Conservation (phyloP, 2,888 invertebrate genomes). For the Acanthosepion pharaonis region DNA sequence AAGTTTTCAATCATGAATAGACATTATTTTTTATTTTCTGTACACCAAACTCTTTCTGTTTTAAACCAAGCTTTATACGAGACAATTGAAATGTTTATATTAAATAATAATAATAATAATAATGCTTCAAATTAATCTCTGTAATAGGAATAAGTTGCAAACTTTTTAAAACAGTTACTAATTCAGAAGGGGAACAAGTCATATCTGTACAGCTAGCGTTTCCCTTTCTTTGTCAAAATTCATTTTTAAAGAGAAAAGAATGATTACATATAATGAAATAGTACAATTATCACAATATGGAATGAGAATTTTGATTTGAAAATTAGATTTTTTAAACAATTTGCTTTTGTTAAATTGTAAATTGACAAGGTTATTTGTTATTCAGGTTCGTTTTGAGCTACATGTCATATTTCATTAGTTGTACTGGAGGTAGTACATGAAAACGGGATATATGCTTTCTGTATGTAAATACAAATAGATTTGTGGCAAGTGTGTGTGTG, state of each 20-base stretch:
- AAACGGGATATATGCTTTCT: background rate
- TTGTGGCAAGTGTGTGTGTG: background rate
- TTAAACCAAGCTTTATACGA: background rate
- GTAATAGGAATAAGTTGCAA: background rate
- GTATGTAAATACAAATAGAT: background rate
- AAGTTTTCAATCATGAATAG: constrained; percentile 9
- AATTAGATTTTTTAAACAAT: background rate
- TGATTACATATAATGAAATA: background rate
- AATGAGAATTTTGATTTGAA: background rate
- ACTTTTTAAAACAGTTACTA: background rate
- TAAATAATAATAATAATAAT: background rate
- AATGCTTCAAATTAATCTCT: background rate
- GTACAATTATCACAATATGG: background rate
- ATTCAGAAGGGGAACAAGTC: background rate
- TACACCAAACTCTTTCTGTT: background rate
- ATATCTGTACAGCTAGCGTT: background rate
- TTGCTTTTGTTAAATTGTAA: background rate
- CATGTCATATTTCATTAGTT: background rate
- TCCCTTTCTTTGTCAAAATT: constrained; percentile 17
- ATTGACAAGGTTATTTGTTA: background rate
- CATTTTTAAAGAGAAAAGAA: background rate
- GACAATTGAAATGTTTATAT: background rate
- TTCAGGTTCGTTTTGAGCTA: background rate
- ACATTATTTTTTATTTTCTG: background rate
- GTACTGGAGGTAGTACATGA: background rate